Evolutionary conservation across 35 echinoderm and acorn worm genomes (phyloP).

Genomic region (Ophioderma brevispina): DNA sequence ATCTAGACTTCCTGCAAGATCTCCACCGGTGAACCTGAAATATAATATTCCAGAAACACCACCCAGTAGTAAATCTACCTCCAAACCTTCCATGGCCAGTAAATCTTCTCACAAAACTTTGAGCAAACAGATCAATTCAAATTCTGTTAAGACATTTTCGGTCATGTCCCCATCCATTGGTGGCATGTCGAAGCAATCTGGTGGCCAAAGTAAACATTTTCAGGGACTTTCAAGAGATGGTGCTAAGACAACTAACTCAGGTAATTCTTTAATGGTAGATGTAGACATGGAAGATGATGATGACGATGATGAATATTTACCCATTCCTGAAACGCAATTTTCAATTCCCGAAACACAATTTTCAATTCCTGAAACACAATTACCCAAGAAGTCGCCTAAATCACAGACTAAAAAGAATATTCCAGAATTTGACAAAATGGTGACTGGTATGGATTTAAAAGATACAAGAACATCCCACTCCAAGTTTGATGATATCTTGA

Average conservation of each 20-base stretch:
- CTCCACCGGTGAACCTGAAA: too few species aligned
- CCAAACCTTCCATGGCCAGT: not conserved
- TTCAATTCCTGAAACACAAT: not conserved
- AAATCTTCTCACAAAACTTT: not conserved
- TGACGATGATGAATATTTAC: not conserved
- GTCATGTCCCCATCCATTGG: not conserved
- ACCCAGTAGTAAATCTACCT: not conserved
- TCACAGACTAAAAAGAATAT: not conserved
- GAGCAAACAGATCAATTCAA: not conserved
- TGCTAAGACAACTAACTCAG: too few species aligned
- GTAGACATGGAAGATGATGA: not conserved
- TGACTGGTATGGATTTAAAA: too few species aligned
- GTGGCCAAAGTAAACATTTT: not conserved
- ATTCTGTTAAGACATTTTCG: not conserved
- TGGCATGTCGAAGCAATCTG: not conserved
- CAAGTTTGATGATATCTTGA: slow-evolving; percentile 6
- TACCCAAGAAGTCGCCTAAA: not conserved
- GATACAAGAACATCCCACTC: too few species aligned
- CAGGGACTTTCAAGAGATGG: not conserved
- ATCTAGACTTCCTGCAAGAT: not conserved
- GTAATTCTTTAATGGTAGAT: not conserved
- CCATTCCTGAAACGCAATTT: not conserved
- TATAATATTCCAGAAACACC: not conserved
- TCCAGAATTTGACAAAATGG: too few species aligned
- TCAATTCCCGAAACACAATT: not conserved